These are phyloP conservation scores for Paelopatides confundens DNA, from an alignment of 53 echinoderm and acorn worm species.

Conservation along the genomic window DNA sequence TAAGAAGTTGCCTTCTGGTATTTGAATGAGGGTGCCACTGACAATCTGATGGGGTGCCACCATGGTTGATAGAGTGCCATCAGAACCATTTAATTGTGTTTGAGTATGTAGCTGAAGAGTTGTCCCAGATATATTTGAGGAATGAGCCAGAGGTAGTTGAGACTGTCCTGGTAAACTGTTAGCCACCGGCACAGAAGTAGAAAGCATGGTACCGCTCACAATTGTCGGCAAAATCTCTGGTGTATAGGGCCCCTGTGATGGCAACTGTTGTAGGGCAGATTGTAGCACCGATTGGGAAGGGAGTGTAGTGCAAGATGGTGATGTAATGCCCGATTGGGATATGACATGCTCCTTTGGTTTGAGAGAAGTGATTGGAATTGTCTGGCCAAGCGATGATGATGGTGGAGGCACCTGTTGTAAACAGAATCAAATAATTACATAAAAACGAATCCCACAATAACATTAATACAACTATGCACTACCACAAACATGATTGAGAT, in stretches of 20 bases:
- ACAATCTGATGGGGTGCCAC: conserved; percentile 27
- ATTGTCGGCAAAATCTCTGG: background rate
- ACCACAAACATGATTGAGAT: background rate
- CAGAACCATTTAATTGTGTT: background rate
- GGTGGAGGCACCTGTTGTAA: background rate
- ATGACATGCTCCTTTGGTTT: background rate
- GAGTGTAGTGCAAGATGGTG: background rate
- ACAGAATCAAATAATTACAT: background rate
- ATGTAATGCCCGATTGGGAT: background rate
- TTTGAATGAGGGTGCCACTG: conserved; percentile 48
- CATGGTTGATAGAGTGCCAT: background rate
- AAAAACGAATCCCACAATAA: background rate
- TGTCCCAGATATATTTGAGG: background rate
- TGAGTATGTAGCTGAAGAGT: background rate
- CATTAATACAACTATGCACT: background rate
- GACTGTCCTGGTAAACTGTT: background rate
- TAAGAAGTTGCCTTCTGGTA: conserved; percentile 42
- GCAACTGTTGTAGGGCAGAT: background rate
- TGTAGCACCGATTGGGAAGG: background rate
- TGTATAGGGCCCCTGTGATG: conserved; percentile 1
- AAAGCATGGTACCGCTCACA: conserved; percentile 12
- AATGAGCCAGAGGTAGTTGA: background rate
- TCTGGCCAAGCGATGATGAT: background rate
- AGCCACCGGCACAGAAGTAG: background rate
- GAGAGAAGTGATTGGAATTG: background rate